Base-by-base conservation (phyloP, 2,797 vertebrate genomes). In the Tiaroga cobitis region DNA sequence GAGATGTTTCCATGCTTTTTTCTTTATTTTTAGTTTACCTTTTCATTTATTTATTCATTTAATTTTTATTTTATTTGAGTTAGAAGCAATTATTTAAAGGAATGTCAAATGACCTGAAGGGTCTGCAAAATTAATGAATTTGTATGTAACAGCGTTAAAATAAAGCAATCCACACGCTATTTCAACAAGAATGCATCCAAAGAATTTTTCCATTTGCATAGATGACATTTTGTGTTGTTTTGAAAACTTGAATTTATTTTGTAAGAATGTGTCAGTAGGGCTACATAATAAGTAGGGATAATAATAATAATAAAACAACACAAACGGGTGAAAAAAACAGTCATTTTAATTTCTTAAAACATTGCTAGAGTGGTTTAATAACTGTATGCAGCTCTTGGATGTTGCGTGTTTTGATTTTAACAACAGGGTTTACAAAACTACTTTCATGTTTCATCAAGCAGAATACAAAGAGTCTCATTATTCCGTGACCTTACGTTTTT, bases 381-480 rank as follows among this genome's bases (percentile, higher is more conserved):
- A 68, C 2, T 83, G 24, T 68, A 54, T 67, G 8, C 8, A 65
- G 3, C 43, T 51, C 32, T 4, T 75, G 43, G 32, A 75, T 65
- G 74, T 67, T 78, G 18, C 34, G 32, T 68, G n/a, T 49, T 49
- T 68, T 80, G 79, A 69, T 69, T 51, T 34, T 34, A 65, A 32
- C 18, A 80, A 49, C 61, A 80, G 11, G 10, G 41, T 54, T 81
- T 51, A 81, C 79, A 39, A 34, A 78, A 61, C 37, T 70, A 68
- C 77, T 54, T 43, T 77, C 19, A 68, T 43, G n/a, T 59, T 84
- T 70, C 21, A 72, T 70, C 65, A 84, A 70, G 49, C 82, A 70
- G 65, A 79, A 59, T 21, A 43, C 10, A 81, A 81, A 81, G 46
- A 15, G 16, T 72, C 67, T 56, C 32, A 70, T 81, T 70, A 81